Conservation (phyloP, 2,888 invertebrate genomes). For the Tachina grossa region DNA sequence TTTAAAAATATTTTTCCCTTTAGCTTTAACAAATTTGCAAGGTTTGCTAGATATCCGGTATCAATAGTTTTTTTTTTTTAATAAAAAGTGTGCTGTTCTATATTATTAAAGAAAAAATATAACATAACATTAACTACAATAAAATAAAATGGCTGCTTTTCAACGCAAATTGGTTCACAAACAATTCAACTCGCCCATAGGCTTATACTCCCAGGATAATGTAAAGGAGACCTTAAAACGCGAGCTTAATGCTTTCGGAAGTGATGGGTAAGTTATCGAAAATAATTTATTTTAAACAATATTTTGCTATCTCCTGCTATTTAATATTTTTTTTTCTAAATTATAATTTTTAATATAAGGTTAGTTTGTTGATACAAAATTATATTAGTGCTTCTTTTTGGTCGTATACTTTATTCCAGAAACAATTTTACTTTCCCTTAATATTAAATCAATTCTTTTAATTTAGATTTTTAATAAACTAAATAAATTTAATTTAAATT, state of each 20-base stretch:
- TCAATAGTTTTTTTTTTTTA: too few species aligned
- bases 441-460: too few species aligned
- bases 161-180: constrained; percentile 90
- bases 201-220: constrained; percentile 91
- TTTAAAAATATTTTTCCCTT: too few species aligned
- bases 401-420: too few species aligned
- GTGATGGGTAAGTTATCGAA: constrained; percentile 87
- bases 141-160: constrained; percentile 87
- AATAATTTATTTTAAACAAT: neutral
- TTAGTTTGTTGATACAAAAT: too few species aligned
- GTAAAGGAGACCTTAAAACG: constrained; percentile 91
- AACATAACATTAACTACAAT: constrained; percentile 32
- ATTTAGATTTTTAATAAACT: too few species aligned
- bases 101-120: constrained; percentile 36
- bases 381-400: too few species aligned
- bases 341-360: neutral
- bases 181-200: constrained; percentile 95
- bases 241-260: constrained; percentile 90
- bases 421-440: too few species aligned
- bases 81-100: constrained; percentile 24
- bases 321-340: neutral
- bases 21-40: too few species aligned
- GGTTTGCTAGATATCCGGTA: too few species aligned
- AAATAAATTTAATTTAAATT: too few species aligned
- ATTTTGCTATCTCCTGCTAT: neutral